Evolutionary conservation across 2,797 vertebrate species (phyloP).

Genomic region (Fistularia tabacaria): DNA sequence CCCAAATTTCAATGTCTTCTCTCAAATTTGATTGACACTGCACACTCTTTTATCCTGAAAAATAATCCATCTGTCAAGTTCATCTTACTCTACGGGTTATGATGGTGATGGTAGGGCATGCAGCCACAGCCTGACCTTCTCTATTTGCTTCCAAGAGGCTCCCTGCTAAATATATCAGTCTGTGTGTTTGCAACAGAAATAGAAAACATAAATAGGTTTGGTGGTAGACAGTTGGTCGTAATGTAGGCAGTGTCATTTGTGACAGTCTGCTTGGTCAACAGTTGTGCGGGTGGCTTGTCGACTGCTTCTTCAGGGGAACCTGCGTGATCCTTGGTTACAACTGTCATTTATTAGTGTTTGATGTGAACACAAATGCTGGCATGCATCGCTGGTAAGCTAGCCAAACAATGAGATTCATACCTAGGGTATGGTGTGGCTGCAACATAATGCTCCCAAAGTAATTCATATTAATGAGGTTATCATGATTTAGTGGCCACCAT

Average conservation of each 20-base stretch:
- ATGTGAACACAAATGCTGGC: constrained; percentile 23
- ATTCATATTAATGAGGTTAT: no score
- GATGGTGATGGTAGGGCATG: constrained; percentile 20
- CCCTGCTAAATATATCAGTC: constrained; percentile 59
- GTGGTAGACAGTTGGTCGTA: constrained; percentile 30
- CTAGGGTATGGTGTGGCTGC: no score
- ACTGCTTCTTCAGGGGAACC: constrained; percentile 33
- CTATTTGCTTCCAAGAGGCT: constrained; percentile 58
- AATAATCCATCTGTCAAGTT: background rate
- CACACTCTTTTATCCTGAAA: background rate
- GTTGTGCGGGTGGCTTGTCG: constrained; percentile 45
- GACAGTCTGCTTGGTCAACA: constrained; percentile 51
- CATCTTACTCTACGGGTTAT: constrained; percentile 4
- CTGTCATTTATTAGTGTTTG: constrained; percentile 26
- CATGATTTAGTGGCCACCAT: background rate
- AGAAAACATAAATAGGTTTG: constrained; percentile 37
- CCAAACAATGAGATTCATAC: background rate
- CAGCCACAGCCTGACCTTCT: constrained; percentile 55
- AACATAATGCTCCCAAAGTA: no score
- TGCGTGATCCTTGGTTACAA: constrained; percentile 35
- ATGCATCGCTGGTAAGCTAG: constrained; percentile 1
- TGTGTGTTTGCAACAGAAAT: constrained; percentile 51
- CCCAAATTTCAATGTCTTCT: background rate
- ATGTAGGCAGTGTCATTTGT: constrained; percentile 48
- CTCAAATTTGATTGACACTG: background rate